Base-by-base conservation (phyloP, 2,797 vertebrate species). In the Echeneis naucrates region DNA sequence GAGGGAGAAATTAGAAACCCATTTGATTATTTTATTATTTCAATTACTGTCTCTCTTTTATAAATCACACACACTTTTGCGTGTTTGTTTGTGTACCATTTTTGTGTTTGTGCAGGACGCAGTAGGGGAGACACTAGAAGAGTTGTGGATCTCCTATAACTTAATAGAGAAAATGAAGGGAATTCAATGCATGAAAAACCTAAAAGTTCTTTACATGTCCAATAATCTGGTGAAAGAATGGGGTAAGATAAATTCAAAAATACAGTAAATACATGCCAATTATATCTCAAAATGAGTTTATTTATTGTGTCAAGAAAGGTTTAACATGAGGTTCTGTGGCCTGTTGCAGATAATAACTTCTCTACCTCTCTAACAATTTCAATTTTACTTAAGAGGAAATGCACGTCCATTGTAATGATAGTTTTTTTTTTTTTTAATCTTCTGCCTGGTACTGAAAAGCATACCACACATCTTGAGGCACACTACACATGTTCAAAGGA, bases 111-210 rank as follows among this genome's bases (percentile, higher is more conserved):
- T 90, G 54, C 80, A 99, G 98, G 98, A 99, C 78, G 95, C 96
- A 33, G 95, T 99, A 57, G 96, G 94, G 8, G 98, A 99, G 50
- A 97, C 96, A 0, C 86, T 99, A 79, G 96, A 97, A 86, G 96
- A 99, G 84, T 79, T 99, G 77, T 99, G 97, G 98, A 98, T 99
- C 82, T 99, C 98, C 0, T 99, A 98, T 83, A 99, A 99, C 87
- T 92, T 95, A 72, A 97, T 99, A 68, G 98, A 99, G 83, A 99
- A 98, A 81, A 92, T 99, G 82, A 98, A 95, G 86, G 98, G 98
- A 59, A 95, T 99, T 68, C 94, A 95, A 40, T 94, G 93, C 47
- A 95, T 99, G 96, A 98, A 95, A 93, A 98, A 96, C 60, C 86
- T 99, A 56, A 95, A 92, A 85, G 95, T 99, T 78, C 95, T 99